These are phyloP conservation scores for Temnopleurus reevesii DNA, from an alignment of 53 echinoderm and acorn worm genomes.

Conservation along the genomic window DNA sequence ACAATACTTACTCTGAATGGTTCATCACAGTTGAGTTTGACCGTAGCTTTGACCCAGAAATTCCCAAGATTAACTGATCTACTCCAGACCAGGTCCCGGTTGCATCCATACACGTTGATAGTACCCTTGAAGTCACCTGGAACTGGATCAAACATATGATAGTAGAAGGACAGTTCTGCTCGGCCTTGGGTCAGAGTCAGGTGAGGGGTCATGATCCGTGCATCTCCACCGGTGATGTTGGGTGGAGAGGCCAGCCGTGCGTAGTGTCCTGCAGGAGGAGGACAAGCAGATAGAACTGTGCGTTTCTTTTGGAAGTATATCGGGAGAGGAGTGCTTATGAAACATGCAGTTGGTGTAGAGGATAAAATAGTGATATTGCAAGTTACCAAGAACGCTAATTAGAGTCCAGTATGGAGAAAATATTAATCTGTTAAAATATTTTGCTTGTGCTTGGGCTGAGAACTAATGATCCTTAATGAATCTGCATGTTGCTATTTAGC, in stretches of 20 bases:
- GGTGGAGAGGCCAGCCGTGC: conserved; percentile 68
- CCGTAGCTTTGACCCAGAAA: conserved; percentile 73
- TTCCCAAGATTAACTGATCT: conserved; percentile 69
- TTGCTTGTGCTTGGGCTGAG: too few species aligned
- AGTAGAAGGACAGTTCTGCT: conserved; percentile 75
- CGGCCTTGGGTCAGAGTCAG: conserved; percentile 54
- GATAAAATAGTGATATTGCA: too few species aligned
- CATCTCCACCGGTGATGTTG: conserved; percentile 53
- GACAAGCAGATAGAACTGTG: background rate
- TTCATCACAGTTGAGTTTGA: conserved; percentile 67
- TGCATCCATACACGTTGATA: conserved; percentile 76
- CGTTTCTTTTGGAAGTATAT: conserved; percentile 42
- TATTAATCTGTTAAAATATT: too few species aligned
- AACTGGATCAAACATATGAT: conserved; percentile 71
- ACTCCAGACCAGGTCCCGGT: conserved; percentile 70
- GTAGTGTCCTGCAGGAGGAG: conserved; percentile 67
- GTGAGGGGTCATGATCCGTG: conserved; percentile 77
- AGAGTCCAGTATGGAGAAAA: too few species aligned
- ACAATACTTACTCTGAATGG: conserved; percentile 67
- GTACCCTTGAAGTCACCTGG: conserved; percentile 52
- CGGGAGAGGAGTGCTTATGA: too few species aligned
- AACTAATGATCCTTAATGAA: too few species aligned
- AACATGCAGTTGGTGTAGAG: too few species aligned
- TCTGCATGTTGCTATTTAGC: too few species aligned
- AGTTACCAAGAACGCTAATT: too few species aligned